phyloP scores from a whole-genome alignment of 1,140 invertebrate genomes.

The Grapholita molesta region DNA sequence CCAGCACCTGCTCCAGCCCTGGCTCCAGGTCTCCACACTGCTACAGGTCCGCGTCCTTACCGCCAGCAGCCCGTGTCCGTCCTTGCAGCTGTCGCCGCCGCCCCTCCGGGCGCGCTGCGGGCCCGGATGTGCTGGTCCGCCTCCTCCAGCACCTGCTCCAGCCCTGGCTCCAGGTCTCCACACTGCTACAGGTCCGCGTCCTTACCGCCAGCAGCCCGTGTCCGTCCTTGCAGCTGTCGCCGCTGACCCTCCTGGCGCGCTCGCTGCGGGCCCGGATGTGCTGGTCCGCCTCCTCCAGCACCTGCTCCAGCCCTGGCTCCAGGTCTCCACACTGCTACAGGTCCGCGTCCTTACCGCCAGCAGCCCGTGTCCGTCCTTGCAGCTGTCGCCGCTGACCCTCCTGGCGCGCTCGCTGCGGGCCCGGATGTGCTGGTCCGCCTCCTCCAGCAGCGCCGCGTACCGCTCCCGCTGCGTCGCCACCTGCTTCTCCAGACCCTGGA shows the following conservation, averaged over 20 bases:
- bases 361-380: slow-evolving; percentile 43
- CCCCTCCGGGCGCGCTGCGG: too few relatives aligned
- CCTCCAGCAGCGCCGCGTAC: slow-evolving; percentile 86
- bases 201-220: slow-evolving; percentile 45
- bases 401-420: slow-evolving; percentile 66
- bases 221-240: slow-evolving; percentile 47
- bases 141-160: slow-evolving; percentile 82
- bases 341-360: slow-evolving; percentile 36
- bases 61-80: slow-evolving; percentile 41
- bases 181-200: neutral
- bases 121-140: slow-evolving; percentile 92
- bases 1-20: too few relatives aligned
- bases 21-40: too few relatives aligned
- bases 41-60: too few relatives aligned
- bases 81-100: too few relatives aligned
- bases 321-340: neutral
- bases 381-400: slow-evolving; percentile 52
- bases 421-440: slow-evolving; percentile 89
- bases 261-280: slow-evolving; percentile 82
- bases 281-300: slow-evolving; percentile 85
- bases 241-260: slow-evolving; percentile 52
- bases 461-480: slow-evolving; percentile 88
- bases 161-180: neutral
- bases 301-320: neutral
- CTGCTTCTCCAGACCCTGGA: slow-evolving; percentile 85